Conservation (phyloP, 2,797 vertebrate species). For the Phrynocephalus vlangalii region DNA sequence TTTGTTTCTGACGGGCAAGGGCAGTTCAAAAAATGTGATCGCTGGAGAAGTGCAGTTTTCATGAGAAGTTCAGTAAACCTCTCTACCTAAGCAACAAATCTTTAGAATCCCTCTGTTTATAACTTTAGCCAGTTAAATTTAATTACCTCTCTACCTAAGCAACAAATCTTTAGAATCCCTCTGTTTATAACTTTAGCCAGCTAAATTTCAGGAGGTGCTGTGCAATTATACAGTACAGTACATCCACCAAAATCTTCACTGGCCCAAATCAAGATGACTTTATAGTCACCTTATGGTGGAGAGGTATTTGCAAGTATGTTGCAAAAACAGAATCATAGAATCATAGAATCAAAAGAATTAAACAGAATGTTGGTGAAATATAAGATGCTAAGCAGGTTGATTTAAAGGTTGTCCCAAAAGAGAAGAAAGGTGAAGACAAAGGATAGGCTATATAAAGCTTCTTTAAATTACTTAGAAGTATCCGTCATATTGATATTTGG, state of each 20-base stretch:
- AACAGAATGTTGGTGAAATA: neutral
- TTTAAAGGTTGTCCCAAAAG: too few species aligned
- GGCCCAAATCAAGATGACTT: neutral
- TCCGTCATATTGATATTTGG: too few species aligned
- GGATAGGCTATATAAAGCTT: too few species aligned
- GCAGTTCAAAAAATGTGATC: conserved; percentile 12
- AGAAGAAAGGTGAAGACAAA: too few species aligned
- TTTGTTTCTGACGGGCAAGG: conserved; percentile 43
- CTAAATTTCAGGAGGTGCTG: neutral
- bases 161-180: neutral
- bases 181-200: neutral
- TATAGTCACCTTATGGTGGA: neutral
- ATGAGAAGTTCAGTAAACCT: conserved; percentile 1
- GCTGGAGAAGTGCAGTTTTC: conserved; percentile 19
- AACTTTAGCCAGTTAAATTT: neutral
- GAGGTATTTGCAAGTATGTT: neutral
- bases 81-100: neutral
- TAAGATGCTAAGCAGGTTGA: neutral
- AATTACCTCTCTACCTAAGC: accelerated
- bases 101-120: neutral
- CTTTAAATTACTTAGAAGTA: too few species aligned
- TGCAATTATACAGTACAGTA: neutral
- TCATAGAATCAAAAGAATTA: neutral
- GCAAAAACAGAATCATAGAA: neutral
- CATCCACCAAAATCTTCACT: neutral